A percentile compares a stretch with the other conserved stretches of the same genome.
Conservation (phyloP, 35 echinoderm and acorn worm species). For the Ophiothrix spiculata region DNA sequence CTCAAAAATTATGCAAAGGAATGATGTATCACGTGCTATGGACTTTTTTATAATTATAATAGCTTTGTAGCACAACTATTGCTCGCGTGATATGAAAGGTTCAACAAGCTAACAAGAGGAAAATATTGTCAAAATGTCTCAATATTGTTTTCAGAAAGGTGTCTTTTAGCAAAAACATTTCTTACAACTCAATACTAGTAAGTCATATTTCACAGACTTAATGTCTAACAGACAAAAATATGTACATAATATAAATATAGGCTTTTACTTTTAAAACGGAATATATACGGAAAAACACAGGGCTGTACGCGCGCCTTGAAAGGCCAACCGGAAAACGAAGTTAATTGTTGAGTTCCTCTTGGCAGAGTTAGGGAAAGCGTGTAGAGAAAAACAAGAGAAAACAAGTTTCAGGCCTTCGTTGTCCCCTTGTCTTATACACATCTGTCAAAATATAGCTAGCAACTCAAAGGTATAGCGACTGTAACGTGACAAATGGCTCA, state of each 20-base stretch:
- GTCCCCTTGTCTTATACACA: not conserved
- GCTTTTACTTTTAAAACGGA: not conserved
- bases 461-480: not conserved
- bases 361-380: slow-evolving; percentile 2
- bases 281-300: slow-evolving; percentile 9
- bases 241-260: no score
- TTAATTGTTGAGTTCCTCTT: slow-evolving; percentile 10
- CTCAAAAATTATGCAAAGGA: not conserved
- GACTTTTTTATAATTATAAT: no score
- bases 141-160: not conserved
- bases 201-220: no score
- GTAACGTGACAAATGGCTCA: not conserved
- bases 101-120: not conserved
- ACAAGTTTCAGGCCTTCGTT: not conserved
- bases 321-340: slow-evolving; percentile 1
- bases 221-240: no score
- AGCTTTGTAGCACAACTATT: not conserved
- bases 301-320: not conserved
- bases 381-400: slow-evolving; percentile 1
- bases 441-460: no score
- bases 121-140: not conserved
- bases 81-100: not conserved
- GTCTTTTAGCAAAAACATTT: not conserved
- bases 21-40: no score
- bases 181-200: no score